phyloP scores from a whole-genome alignment of 2,888 invertebrate species.

The Zootermopsis nevadensis region DNA sequence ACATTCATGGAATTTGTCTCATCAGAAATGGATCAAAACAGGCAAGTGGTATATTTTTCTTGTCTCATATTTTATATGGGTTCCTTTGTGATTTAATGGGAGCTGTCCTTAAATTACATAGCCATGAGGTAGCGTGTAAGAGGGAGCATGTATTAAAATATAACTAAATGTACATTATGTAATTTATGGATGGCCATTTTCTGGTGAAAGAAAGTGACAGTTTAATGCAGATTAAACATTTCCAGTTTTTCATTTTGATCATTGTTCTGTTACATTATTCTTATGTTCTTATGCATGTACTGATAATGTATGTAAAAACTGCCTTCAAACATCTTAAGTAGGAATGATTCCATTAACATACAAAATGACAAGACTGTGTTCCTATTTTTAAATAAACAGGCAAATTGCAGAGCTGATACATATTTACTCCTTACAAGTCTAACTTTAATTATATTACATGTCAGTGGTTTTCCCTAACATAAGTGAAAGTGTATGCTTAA shows the following conservation, averaged over 20 bases:
- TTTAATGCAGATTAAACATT: background rate
- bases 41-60: conserved; percentile 54
- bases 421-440: background rate
- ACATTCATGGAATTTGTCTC: conserved; percentile 59
- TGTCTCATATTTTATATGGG: conserved; percentile 23
- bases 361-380: background rate
- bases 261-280: background rate
- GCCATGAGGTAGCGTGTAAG: background rate
- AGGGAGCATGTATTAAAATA: background rate
- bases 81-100: background rate
- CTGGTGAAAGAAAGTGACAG: background rate
- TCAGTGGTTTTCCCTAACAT: background rate
- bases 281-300: no score
- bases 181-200: conserved; percentile 38
- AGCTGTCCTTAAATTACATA: conserved; percentile 30
- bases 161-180: background rate
- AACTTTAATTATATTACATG: background rate
- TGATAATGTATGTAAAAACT: background rate
- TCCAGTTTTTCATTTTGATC: background rate
- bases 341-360: background rate
- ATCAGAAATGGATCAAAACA: conserved; percentile 58
- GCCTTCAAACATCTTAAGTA: background rate
- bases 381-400: background rate
- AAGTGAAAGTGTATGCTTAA: background rate
- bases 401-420: no score